These are phyloP conservation scores for Onthophagus sagittarius DNA, from an alignment of 2,888 invertebrate species.

Conservation along the genomic window DNA sequence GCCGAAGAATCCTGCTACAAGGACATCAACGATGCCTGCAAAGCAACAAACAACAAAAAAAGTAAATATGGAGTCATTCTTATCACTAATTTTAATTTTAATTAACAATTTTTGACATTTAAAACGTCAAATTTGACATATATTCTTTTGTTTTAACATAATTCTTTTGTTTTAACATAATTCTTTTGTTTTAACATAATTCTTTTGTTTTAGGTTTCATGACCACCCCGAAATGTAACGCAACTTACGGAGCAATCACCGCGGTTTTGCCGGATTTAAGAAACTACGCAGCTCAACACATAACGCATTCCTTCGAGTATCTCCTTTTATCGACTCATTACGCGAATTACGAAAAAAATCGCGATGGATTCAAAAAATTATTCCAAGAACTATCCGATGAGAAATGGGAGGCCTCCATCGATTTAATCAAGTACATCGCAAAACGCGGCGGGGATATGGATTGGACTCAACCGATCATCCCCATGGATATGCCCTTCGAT, in stretches of 20 bases:
- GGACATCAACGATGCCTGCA: slow-evolving; percentile 54
- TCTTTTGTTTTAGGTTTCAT: not conserved
- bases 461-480: slow-evolving; percentile 47
- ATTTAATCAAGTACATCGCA: slow-evolving; percentile 72
- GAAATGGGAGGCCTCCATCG: slow-evolving; percentile 69
- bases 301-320: slow-evolving; percentile 72
- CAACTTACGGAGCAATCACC: slow-evolving; percentile 60
- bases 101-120: no score
- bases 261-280: slow-evolving; percentile 52
- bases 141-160: no score
- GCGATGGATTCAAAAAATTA: slow-evolving; percentile 71
- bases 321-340: slow-evolving; percentile 72
- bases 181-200: no score
- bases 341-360: slow-evolving; percentile 70
- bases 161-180: no score
- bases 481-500: slow-evolving; percentile 47
- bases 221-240: slow-evolving; percentile 57
- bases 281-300: slow-evolving; percentile 60
- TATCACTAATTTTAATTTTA: not conserved
- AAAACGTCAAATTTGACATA: no score
- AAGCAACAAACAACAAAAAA: slow-evolving; percentile 45
- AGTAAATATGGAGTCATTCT: slow-evolving; percentile 31
- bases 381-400: slow-evolving; percentile 71
- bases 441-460: slow-evolving; percentile 65
- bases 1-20: slow-evolving; percentile 57